Conservation (phyloP, 2,888 invertebrate genomes). For the Morpho achilles region DNA sequence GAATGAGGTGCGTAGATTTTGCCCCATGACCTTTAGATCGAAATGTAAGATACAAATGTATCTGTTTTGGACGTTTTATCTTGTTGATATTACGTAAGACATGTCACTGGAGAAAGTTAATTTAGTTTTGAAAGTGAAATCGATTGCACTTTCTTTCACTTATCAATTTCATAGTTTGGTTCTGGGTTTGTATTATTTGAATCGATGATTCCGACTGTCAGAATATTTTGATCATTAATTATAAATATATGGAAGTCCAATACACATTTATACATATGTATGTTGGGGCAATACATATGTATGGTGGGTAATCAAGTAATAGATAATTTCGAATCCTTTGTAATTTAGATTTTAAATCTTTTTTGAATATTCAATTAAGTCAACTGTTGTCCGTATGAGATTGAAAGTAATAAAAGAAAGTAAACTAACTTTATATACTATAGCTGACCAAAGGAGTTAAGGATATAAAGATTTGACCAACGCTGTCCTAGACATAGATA, state of each 20-base stretch:
- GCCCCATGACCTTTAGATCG: conserved; percentile 55
- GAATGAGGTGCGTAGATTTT: conserved; percentile 11
- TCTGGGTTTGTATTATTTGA: conserved; percentile 43
- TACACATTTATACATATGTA: neutral
- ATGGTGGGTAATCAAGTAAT: no score
- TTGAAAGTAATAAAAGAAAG: no score
- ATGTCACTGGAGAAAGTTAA: conserved; percentile 79
- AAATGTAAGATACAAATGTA: conserved; percentile 55
- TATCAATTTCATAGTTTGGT: conserved; percentile 65
- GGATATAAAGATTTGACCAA: no score
- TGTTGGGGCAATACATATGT: no score
- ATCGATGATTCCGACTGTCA: conserved; percentile 30
- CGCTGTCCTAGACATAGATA: no score
- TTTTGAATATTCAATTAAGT: no score
- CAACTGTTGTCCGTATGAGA: no score
- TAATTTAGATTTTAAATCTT: no score
- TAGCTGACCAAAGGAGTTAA: no score
- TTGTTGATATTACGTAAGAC: conserved; percentile 72
- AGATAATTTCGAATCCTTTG: no score
- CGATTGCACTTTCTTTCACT: conserved; percentile 78
- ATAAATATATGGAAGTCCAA: neutral
- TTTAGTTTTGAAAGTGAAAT: conserved; percentile 80
- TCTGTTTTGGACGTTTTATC: conserved; percentile 68
- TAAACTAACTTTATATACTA: no score
- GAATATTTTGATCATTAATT: neutral